phyloP scores from a whole-genome alignment of 2,797 vertebrate genomes.

The Eidolon dupreanum region DNA sequence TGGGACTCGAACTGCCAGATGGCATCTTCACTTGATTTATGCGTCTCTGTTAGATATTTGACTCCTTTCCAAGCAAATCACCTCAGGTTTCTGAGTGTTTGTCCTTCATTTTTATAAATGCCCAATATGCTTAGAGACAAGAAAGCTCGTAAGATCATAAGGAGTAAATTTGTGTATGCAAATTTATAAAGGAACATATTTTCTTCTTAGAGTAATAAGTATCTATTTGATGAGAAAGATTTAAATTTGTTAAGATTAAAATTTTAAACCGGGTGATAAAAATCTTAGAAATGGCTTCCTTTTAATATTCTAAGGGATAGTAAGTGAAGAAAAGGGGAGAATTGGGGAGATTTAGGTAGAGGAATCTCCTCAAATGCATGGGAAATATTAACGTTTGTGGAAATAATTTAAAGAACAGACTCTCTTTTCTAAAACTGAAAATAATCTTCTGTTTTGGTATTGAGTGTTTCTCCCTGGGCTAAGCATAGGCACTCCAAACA shows the following conservation, averaged over 20 bases:
- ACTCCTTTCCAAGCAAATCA: slow-evolving; percentile 20
- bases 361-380: neutral
- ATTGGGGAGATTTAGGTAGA: neutral
- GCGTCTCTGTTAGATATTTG: neutral
- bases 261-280: neutral
- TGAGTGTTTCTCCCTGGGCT: neutral
- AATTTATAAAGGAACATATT: neutral
- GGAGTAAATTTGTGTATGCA: neutral
- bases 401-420: neutral
- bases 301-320: neutral
- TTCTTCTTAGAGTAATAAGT: neutral
- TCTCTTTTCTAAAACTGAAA: neutral
- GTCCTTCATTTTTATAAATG: slow-evolving; percentile 9
- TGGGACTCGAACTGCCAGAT: neutral
- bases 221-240: neutral
- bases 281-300: neutral
- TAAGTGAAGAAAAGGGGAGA: neutral
- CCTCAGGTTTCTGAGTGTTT: neutral
- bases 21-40: neutral
- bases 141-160: neutral
- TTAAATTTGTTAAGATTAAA: neutral
- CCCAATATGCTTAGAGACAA: neutral
- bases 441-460: neutral
- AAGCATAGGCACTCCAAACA: neutral
- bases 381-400: neutral